Conservation (phyloP, 2,888 invertebrate genomes). For the Lissocephala sabroskyi region DNA sequence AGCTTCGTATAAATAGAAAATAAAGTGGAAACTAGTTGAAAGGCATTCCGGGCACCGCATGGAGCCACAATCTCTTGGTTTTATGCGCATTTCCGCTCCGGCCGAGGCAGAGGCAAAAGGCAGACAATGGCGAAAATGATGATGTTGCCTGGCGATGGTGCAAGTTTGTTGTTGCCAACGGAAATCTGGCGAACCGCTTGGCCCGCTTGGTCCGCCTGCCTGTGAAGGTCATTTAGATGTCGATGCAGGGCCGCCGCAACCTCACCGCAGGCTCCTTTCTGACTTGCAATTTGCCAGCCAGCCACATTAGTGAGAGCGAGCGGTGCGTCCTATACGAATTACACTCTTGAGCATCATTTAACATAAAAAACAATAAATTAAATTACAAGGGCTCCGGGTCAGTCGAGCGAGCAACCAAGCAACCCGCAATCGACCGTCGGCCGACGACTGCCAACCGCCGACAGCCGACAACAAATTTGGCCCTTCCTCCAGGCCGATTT, state of each 20-base stretch:
- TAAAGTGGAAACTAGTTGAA: constrained; percentile 13
- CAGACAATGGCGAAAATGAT: constrained; percentile 2
- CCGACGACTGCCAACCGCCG: no score
- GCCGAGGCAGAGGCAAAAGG: constrained; percentile 7
- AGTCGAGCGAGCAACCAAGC: constrained; percentile 10
- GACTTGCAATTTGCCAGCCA: constrained; percentile 47
- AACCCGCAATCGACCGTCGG: no score
- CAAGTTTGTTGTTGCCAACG: constrained; percentile 1
- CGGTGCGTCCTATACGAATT: constrained; percentile 45
- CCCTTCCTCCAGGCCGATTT: constrained; percentile 30
- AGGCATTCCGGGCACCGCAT: constrained; percentile 12
- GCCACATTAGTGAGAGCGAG: constrained; percentile 54
- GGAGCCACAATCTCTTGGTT: background rate
- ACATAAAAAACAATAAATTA: constrained; percentile 60
- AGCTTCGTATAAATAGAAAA: constrained; percentile 7
- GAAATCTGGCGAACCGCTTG: constrained; percentile 15
- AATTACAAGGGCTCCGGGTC: constrained; percentile 52
- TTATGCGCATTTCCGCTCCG: constrained; percentile 15
- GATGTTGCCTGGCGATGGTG: background rate
- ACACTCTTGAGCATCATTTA: constrained; percentile 64
- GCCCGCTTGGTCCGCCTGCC: background rate
- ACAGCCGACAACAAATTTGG: constrained; percentile 62
- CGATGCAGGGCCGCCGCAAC: constrained; percentile 3
- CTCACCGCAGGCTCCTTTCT: constrained; percentile 2
- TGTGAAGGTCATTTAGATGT: constrained; percentile 10